phyloP scores from a whole-genome alignment of 2,888 invertebrate genomes.

The Hyalella azteca region DNA sequence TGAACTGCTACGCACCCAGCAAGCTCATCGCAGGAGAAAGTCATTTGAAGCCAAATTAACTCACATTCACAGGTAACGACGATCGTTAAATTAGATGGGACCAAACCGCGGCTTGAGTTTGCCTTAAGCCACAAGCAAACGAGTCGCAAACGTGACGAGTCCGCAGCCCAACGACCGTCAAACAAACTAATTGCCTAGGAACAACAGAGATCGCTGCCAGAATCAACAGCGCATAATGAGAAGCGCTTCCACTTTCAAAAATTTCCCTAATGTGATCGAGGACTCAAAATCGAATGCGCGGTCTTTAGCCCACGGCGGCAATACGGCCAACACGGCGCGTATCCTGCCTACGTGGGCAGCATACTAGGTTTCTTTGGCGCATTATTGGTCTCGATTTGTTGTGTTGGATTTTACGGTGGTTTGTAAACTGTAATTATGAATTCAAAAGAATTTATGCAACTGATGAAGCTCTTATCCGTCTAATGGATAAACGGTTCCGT shows the following conservation, averaged over 20 bases:
- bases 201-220: conserved; percentile 24
- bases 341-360: background rate
- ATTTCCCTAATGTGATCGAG: conserved; percentile 8
- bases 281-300: conserved; percentile 20
- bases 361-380: background rate
- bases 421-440: no score
- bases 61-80: background rate
- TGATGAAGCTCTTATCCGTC: no score
- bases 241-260: conserved; percentile 18
- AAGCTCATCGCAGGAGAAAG: no score
- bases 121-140: background rate
- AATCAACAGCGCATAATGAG: conserved; percentile 30
- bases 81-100: background rate
- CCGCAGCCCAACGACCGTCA: conserved; percentile 23
- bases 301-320: background rate
- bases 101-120: background rate
- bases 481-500: no score
- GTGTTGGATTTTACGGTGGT: no score
- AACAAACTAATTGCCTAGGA: conserved; percentile 26
- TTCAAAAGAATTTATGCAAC: no score
- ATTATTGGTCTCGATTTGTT: conserved; percentile 1
- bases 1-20: no score
- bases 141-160: background rate
- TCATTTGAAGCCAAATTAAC: no score
- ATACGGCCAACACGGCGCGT: background rate